Conservation (phyloP, 37 sponge, comb jelly and placozoan species). For the Cladorhizidae sp. region DNA sequence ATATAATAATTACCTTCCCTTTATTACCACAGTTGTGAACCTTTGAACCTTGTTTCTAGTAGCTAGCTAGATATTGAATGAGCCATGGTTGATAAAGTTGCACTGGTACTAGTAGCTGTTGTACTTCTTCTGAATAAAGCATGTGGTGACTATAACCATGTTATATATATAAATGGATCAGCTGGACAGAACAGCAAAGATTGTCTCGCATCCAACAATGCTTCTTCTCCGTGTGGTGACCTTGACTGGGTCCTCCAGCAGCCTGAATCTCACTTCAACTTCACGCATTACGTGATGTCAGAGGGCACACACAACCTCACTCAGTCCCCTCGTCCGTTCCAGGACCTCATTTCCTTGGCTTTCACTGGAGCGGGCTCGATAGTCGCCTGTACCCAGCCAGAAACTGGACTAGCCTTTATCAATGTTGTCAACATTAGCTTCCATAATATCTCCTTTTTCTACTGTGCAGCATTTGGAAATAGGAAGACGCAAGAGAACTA, state of each 20-base stretch:
- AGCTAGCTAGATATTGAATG: too few relatives aligned
- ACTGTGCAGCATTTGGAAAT: slow-evolving; percentile 30
- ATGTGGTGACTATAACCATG: not conserved
- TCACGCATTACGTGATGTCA: not conserved
- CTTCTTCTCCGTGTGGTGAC: not conserved
- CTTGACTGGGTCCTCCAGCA: slow-evolving; percentile 19
- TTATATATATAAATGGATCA: not conserved
- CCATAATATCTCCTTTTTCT: not conserved
- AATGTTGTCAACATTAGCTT: slow-evolving; percentile 23
- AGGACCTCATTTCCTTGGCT: slow-evolving; percentile 6
- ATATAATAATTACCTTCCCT: too few relatives aligned
- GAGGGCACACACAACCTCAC: slow-evolving; percentile 10
- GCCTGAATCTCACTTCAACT: not conserved
- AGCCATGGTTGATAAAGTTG: not conserved
- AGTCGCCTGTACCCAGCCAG: slow-evolving; percentile 1
- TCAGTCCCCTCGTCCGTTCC: not conserved
- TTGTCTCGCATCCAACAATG: not conserved
- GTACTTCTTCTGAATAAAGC: too few relatives aligned
- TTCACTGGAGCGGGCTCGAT: slow-evolving; percentile 20
- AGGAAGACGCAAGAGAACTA: not conserved
- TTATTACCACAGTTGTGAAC: too few relatives aligned
- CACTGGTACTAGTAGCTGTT: too few relatives aligned
- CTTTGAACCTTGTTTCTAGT: too few relatives aligned
- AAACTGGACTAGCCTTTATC: slow-evolving; percentile 44
- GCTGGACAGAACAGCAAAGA: slow-evolving; percentile 1